A percentile compares a stretch with the other conserved stretches of the same genome.
These are phyloP conservation scores for Nomada hirtipes DNA, from an alignment of 2,888 invertebrate species.

Conservation along the genomic window DNA sequence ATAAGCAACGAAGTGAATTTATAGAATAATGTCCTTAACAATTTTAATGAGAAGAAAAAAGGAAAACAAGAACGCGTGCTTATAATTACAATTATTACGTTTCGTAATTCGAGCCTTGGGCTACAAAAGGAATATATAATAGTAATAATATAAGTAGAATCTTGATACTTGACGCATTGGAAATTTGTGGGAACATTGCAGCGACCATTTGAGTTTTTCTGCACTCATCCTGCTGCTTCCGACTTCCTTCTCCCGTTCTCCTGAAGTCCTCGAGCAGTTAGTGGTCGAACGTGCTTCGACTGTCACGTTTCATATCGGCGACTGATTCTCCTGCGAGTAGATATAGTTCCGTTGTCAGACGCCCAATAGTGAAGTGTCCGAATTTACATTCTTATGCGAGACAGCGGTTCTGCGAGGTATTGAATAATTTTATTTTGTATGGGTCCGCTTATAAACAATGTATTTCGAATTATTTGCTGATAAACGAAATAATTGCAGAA, in stretches of 20 bases:
- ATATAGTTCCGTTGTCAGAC: not conserved
- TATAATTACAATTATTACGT: not conserved
- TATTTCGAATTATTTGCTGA: too few species aligned
- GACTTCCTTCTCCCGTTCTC: constrained; percentile 45
- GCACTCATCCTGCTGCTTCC: constrained; percentile 49
- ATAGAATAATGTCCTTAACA: not conserved
- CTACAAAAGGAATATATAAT: not conserved
- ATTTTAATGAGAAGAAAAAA: not conserved
- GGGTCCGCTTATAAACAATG: too few species aligned
- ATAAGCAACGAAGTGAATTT: not conserved
- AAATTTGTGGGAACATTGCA: constrained; percentile 28
- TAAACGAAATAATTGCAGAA: too few species aligned
- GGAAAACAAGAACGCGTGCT: not conserved
- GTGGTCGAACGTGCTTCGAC: constrained; percentile 23
- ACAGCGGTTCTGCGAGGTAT: too few species aligned
- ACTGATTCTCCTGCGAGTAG: not conserved
- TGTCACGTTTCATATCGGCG: constrained; percentile 17
- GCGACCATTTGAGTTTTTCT: constrained; percentile 3
- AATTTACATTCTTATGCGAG: not conserved
- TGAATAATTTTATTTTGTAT: too few species aligned
- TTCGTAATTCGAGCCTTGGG: not conserved
- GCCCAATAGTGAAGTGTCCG: not conserved
- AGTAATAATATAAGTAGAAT: not conserved
- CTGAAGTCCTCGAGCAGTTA: constrained; percentile 47
- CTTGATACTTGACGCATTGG: not conserved